Evolutionary conservation across 2,888 invertebrate species (phyloP), one percentile per base, ranked within the genome.

Genomic region (Phengaris arion): DNA sequence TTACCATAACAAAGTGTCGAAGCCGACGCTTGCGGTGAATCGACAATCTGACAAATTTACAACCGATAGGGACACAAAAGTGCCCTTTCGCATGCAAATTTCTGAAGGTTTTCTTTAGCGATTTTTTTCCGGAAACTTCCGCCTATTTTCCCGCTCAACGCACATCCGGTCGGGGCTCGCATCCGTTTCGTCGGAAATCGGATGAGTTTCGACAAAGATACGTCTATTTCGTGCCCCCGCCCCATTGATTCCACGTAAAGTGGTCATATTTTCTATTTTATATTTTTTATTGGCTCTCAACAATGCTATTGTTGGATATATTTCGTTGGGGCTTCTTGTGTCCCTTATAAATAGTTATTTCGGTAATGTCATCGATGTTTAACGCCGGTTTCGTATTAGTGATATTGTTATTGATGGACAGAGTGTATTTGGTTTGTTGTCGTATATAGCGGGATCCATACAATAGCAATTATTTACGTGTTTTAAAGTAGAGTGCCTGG

Each of bases 101-200:
- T 89, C 81, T 80, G 85, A 83, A 85, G 86, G 85, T 85, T 89
- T 89, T 89, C 89, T 89, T 89, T 85, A 83, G 79, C 77, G 78
- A 82, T 87, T 89, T 89, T 89, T 89, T 85, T 85, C 84, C 86
- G 87, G 88, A 88, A 88, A 90, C 92, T 93, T 93, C 93, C 93
- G 92, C 89, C 90, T 90, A 91, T 93, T 93, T 93, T 93, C 92
- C 89, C 92, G 92, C 89, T 91, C 90, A 86, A 85, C 89, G 91
- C 91, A 87, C 90, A 86, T 90, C 90, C 90, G 88, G 87, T 82
- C 83, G 87, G 88, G 87, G 85, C 84, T 85, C 83, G 85, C 85
- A 86, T 89, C 87, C 87, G 89, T 83, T 85, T 82, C 86, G 87
- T 87, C 88, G 90, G 89, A 89, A 90, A 91, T 91, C 89, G 89